Evolutionary conservation across 2,113 vertebrate species (phyloP), one percentile per base, ranked within the genome.

Genomic region (Pagrus major): DNA sequence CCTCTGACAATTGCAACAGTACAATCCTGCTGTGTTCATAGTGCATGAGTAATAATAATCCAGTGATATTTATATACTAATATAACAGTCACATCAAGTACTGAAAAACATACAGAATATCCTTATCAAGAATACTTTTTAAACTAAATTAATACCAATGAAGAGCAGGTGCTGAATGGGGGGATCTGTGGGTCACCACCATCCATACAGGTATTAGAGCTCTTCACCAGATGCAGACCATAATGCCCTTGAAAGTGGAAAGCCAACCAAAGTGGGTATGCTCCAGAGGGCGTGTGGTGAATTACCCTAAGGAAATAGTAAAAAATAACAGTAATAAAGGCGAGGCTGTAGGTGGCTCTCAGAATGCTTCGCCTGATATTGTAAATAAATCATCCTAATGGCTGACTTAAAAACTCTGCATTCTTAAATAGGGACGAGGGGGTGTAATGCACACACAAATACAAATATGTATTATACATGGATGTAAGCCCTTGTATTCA

Each of bases 311-410:
- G 88, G 87, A 92, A 90, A 92, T 71, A 80, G 63, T 80, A 87
- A 92, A 91, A 92, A 95, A 94, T 88, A 94, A 94, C 89, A 92
- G 88, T 87, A 91, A 91, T 91, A 92, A 93, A 86, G 73, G 76
- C 51, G 70, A 84, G 88, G 78, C 88, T 92, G 88, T 91, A 89
- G 89, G 92, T 87, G 88, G 90, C 86, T 90, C 85, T 94, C 76
- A 64, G 85, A 91, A 90, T 79, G n/a, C 85, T 73, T 72, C 18
- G 64, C 65, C 87, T 80, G 85, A 90, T 90, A 71, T 64, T 68
- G 71, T 80, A 83, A 91, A 95, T 95, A 92, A 94, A 95, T 95
- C 94, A 95, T 91, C 87, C 85, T 93, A 94, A 94, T 93, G 88
- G 70, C 79, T 78, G 85, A 88, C 76, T 87, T 89, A 90, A 94